Evolutionary conservation across 2,113 vertebrate genomes (phyloP), one percentile per base, ranked within the genome.

Genomic region (Lagopus leucura): DNA sequence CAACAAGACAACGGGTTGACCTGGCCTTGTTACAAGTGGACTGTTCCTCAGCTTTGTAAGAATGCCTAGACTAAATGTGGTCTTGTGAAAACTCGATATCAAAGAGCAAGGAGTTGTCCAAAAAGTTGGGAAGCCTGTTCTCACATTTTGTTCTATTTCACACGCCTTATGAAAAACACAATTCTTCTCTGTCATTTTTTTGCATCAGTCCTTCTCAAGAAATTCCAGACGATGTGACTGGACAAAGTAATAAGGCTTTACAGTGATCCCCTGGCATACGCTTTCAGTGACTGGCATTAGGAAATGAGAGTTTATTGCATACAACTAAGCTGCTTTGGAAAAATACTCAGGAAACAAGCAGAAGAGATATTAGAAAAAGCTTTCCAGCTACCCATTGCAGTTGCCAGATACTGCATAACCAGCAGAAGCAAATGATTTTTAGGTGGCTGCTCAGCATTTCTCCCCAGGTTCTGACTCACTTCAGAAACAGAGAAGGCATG

Each of bases 271-370:
- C 69, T 50, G 38, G 52, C 65, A 92, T 32, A 81, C 38, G 24
- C 34, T 86, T 67, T 52, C 85, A 81, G 85, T 28, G 82, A 69
- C 85, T 72, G 73, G 61, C 79, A 83, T 94, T 90, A 95, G 79
- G 85, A 94, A 95, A 86, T 78, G 52, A 95, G 47, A 94, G 36
- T 43, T 86, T 85, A 78, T 36, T 6, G 1, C 65, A 71, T 16
- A 83, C 60, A 80, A 10, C 85, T 94, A 96, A 94, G 89, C 85
- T 91, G 90, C 95, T 97, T 94, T 94, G 88, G 89, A 92, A 94
- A 96, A 94, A 92, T 85, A 89, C 72, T 83, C 57, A 72, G 94
- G 79, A 94, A 96, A 83, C 65, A 94, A 10, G 20, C 90, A 87
- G 89, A 90, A 88, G 52, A 94, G 82, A 83, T 86, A 95, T 90